Conservation (phyloP, 1,140 invertebrate species). For the Maconellicoccus hirsutus region DNA sequence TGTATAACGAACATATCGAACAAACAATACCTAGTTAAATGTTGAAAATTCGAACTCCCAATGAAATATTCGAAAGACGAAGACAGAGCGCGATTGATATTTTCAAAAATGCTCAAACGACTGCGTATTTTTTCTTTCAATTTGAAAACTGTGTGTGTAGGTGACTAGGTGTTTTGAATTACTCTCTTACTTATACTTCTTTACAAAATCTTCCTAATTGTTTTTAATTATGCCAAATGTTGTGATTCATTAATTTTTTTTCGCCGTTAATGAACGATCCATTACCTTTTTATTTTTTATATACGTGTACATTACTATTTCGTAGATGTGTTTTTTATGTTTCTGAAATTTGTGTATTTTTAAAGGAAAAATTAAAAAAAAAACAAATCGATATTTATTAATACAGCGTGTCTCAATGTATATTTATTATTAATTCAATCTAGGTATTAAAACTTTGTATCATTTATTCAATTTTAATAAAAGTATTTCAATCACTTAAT, state of each 20-base stretch:
- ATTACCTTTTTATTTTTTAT: constrained; percentile 10
- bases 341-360: not conserved
- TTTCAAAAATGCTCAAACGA: no score
- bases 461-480: no score
- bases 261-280: not conserved
- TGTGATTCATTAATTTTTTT: not conserved
- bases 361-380: not conserved
- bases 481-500: no score
- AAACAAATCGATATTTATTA: not conserved
- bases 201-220: not conserved
- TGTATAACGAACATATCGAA: no score
- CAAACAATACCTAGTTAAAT: no score
- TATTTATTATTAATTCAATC: not conserved
- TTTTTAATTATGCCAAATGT: not conserved
- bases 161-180: no score
- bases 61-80: no score
- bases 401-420: not conserved
- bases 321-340: not conserved
- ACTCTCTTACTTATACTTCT: not conserved
- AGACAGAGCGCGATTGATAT: no score
- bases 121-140: not conserved
- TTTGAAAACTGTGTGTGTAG: not conserved
- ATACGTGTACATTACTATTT: not conserved
- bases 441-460: no score
- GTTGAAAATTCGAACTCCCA: no score